Evolutionary conservation across 2,888 invertebrate genomes (phyloP), one percentile per base, ranked within the genome.

Genomic region (Ischnura elegans): DNA sequence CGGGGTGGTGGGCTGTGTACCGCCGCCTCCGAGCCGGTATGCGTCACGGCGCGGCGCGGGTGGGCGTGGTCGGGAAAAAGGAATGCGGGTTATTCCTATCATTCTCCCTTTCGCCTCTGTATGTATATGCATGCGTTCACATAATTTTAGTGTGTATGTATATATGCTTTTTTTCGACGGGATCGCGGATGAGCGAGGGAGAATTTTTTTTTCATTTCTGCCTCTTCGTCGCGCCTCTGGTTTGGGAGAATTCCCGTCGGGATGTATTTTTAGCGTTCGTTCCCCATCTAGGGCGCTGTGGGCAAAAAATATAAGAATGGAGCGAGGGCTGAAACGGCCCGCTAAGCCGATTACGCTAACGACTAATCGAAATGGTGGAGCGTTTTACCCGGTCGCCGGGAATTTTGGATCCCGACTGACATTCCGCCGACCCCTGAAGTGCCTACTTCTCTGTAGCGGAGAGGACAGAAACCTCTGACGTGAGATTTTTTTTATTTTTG

Each of bases 221-320:
- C 8, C 36, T 13, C 36, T 36, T 29, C 36, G 36, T 8, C 36
- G 76, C 76, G 76, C 36, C 76, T n/a, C n/a, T 29, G 51, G 13
- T 51, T 29, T 13, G 76, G 29, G 76, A 36, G 36, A 76, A 76
- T 76, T 76, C 76, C 36, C 76, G 29, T 76, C 76, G 76, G 76
- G n/a, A n/a, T 76, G 36, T 76, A 76, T 76, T 76, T 76, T 76
- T 76, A 76, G 76, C 76, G 76, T 76, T 76, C 76, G 36, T 76
- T 76, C 36, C 76, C 36, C 76, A 2, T 76, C 4, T 29, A 13
- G 36, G 36, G 16, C 3, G 76, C 13, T 10, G 76, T 2, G 21
- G 5, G 36, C 6, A 76, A 76, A 76, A 76, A 76, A 13, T 13
- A 10, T 19, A 51, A 51, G 51, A 51, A 19, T 5, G 76, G 13